A percentile compares a stretch with the other conserved stretches of the same genome.
Conservation (phyloP, 2,888 invertebrate species). For the Parthenolecanium corni region DNA sequence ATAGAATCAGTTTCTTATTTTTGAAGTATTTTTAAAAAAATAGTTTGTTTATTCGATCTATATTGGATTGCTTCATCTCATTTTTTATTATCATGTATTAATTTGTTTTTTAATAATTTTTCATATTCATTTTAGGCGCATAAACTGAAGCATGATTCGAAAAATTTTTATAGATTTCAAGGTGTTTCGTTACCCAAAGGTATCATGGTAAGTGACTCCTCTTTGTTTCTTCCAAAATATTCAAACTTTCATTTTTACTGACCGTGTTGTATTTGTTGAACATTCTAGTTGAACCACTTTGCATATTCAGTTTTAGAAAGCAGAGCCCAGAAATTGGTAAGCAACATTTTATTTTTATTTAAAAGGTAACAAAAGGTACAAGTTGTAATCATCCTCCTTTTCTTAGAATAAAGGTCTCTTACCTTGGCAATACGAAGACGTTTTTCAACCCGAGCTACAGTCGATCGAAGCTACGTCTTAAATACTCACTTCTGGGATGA, state of each 20-base stretch:
- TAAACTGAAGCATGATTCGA: slow-evolving; percentile 49
- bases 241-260: not conserved
- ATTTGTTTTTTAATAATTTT: too few species aligned
- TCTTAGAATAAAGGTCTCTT: slow-evolving; percentile 16
- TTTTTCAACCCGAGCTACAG: slow-evolving; percentile 16
- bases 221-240: not conserved
- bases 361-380: not conserved
- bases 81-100: too few species aligned
- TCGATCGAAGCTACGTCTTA: not conserved
- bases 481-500: not conserved
- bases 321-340: slow-evolving; percentile 55
- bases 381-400: not conserved
- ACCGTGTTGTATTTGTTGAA: slow-evolving; percentile 21
- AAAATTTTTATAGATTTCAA: slow-evolving; percentile 70
- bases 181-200: slow-evolving; percentile 75
- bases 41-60: too few species aligned
- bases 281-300: slow-evolving; percentile 56
- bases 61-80: too few species aligned
- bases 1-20: too few species aligned
- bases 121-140: slow-evolving; percentile 50
- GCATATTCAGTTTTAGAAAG: slow-evolving; percentile 63
- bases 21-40: too few species aligned
- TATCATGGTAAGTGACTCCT: slow-evolving; percentile 41
- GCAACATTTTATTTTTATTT: slow-evolving; percentile 30
- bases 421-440: slow-evolving; percentile 26